Percentiles rank a stretch among this genome's conserved stretches.
Conservation (phyloP, 2,113 vertebrate genomes). For the Erythrocercus mccallii region DNA sequence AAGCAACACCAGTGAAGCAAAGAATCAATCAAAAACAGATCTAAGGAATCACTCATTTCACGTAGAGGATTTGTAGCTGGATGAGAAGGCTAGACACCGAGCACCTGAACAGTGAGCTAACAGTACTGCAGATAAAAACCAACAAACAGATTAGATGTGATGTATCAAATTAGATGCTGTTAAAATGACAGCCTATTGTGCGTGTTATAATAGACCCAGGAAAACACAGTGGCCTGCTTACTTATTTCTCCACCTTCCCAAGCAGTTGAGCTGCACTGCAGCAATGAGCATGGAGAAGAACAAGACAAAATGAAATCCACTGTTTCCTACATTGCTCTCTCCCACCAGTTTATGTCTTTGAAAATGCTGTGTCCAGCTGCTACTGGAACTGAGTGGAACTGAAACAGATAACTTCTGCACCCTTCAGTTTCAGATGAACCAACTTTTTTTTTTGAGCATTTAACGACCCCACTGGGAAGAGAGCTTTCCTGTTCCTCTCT, state of each 20-base stretch:
- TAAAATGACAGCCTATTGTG: not conserved
- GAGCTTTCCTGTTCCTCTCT: not conserved
- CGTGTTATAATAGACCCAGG: not conserved
- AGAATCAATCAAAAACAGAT: conserved; percentile 51
- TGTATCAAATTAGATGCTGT: conserved; percentile 20
- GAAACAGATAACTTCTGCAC: not conserved
- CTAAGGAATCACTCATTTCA: conserved; percentile 47
- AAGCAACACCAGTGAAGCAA: conserved; percentile 55
- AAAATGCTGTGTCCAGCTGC: not conserved
- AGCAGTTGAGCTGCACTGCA: not conserved
- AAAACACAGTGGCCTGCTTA: not conserved
- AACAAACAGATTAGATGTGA: conserved; percentile 40
- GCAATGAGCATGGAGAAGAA: not conserved
- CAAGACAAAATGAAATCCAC: not conserved
- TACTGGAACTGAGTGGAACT: not conserved
- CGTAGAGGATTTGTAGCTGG: conserved; percentile 51
- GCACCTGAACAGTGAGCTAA: conserved; percentile 45
- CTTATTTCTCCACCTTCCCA: not conserved
- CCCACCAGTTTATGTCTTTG: not conserved
- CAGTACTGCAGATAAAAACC: conserved; percentile 58
- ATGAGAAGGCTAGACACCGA: conserved; percentile 40
- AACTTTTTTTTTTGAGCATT: not conserved
- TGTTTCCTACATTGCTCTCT: not conserved
- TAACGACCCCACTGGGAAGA: not conserved
- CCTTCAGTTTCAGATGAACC: not conserved